Evolutionary conservation across 2,888 invertebrate genomes (phyloP).

Genomic region (Neoascia interrupta): DNA sequence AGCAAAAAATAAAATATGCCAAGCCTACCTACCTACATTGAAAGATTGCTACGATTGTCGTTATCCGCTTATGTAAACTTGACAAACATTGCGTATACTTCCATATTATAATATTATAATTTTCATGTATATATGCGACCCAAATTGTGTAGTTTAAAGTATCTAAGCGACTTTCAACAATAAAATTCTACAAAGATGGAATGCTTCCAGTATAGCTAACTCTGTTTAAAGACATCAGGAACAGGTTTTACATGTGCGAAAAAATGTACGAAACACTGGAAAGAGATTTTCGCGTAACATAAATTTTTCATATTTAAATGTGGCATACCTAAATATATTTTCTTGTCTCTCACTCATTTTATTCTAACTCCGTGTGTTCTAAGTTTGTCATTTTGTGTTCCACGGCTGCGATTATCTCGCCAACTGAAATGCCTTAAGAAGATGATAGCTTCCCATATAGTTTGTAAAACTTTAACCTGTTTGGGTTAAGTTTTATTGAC

Average conservation of each 20-base stretch:
- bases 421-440: constrained; percentile 37
- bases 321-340: constrained; percentile 52
- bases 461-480: constrained; percentile 51
- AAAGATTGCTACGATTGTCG: constrained; percentile 16
- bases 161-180: constrained; percentile 47
- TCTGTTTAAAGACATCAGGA: constrained; percentile 20
- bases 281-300: constrained; percentile 33
- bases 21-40: too few relatives aligned
- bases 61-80: constrained; percentile 41
- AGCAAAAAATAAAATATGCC: not conserved
- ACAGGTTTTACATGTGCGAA: constrained; percentile 5
- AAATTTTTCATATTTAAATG: constrained; percentile 63
- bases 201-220: constrained; percentile 18
- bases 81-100: constrained; percentile 8
- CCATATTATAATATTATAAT: not conserved
- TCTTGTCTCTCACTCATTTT: constrained; percentile 16
- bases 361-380: not conserved
- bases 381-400: constrained; percentile 30
- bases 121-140: constrained; percentile 6
- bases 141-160: constrained; percentile 47
- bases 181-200: constrained; percentile 27
- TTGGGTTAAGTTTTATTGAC: constrained; percentile 55
- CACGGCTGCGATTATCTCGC: constrained; percentile 42
- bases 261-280: constrained; percentile 1
- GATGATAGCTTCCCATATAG: constrained; percentile 31